Evolutionary conservation across 2,797 vertebrate species (phyloP).

Genomic region (Darevskia mixta): DNA sequence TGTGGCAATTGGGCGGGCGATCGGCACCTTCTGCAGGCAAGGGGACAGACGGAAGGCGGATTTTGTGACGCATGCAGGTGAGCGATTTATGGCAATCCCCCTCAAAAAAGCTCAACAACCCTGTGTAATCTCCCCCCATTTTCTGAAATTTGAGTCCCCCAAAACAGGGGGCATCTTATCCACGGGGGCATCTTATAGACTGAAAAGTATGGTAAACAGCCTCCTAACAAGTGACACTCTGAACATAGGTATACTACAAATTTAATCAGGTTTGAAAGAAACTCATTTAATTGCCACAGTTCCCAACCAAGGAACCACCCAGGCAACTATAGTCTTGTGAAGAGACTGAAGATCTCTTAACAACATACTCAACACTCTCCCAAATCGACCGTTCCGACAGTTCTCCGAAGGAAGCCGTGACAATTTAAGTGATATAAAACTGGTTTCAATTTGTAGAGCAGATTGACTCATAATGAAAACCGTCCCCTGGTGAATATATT

Average conservation of each 20-base stretch:
- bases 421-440: background rate
- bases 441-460: background rate
- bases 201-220: background rate
- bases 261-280: background rate
- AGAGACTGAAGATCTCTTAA: background rate
- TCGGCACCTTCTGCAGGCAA: too few species aligned
- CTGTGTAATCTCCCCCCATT: too few species aligned
- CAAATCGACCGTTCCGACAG: background rate
- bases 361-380: background rate
- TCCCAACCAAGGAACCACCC: background rate
- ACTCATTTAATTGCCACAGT: background rate
- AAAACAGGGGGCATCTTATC: too few species aligned
- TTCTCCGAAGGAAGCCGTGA: background rate
- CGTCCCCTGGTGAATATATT: background rate
- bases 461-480: background rate
- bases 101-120: too few species aligned
- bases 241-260: background rate
- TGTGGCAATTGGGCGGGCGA: too few species aligned
- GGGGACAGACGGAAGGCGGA: too few species aligned
- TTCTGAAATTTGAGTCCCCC: too few species aligned
- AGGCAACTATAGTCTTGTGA: background rate
- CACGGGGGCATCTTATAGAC: too few species aligned
- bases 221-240: background rate
- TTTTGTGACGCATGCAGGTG: too few species aligned
- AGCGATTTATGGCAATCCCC: too few species aligned